Percentiles rank a stretch among this genome's conserved stretches.
These are phyloP conservation scores for Drosophila prolongata DNA, from an alignment of 2,888 invertebrate genomes.

Conservation along the genomic window DNA sequence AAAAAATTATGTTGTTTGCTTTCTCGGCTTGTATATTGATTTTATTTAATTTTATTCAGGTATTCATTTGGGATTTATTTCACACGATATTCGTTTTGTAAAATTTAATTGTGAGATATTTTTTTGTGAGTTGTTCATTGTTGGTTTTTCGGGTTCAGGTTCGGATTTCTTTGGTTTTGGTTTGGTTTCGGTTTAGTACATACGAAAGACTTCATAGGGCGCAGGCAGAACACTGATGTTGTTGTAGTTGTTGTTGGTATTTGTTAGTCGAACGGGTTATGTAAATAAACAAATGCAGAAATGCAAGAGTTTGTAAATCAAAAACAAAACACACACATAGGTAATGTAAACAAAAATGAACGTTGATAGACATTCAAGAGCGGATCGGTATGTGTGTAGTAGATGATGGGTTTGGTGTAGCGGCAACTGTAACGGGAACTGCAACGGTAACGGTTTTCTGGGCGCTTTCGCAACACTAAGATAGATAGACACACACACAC, in stretches of 20 bases:
- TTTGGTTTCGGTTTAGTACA: conserved; percentile 78
- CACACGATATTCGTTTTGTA: conserved; percentile 58
- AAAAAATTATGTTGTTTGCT: conserved; percentile 52
- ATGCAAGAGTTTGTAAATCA: conserved; percentile 78
- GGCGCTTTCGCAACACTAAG: conserved; percentile 69
- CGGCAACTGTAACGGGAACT: conserved; percentile 55
- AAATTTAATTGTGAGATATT: conserved; percentile 39
- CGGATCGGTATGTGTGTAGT: conserved; percentile 70
- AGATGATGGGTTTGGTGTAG: conserved; percentile 75
- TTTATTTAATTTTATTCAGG: conserved; percentile 60
- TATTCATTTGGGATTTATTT: conserved; percentile 52
- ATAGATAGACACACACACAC: conserved; percentile 42
- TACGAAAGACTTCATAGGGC: conserved; percentile 85
- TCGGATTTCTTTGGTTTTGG: conserved; percentile 28
- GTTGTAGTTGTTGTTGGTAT: conserved; percentile 38
- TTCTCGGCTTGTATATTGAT: conserved; percentile 19
- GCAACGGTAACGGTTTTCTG: conserved; percentile 57
- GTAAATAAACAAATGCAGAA: conserved; percentile 79
- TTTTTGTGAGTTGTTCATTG: conserved; percentile 37
- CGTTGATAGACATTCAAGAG: conserved; percentile 72
- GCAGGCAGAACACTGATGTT: conserved; percentile 83
- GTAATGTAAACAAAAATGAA: conserved; percentile 73
- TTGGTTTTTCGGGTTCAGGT: conserved; percentile 51
- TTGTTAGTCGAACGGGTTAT: conserved; percentile 72
- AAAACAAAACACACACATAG: conserved; percentile 78